Percentiles rank a stretch among this genome's conserved stretches.
phyloP scores from a whole-genome alignment of 2,888 invertebrate species.

The Troides oblongomaculatus region DNA sequence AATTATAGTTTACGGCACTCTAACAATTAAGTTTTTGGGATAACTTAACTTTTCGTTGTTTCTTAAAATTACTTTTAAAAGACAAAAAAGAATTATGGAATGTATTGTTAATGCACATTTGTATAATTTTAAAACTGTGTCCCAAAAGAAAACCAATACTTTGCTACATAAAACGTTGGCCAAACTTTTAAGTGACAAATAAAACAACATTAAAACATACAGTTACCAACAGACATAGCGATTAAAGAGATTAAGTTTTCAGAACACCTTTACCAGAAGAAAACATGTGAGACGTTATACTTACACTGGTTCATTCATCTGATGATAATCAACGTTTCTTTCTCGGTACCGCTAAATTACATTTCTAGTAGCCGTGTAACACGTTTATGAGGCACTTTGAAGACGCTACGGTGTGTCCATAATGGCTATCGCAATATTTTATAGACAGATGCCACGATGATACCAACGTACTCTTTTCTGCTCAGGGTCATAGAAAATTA shows the following conservation, averaged over 20 bases:
- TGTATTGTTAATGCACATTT: too few species aligned
- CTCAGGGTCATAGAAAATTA: constrained; percentile 72
- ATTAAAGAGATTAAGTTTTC: constrained; percentile 65
- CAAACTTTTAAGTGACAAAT: constrained; percentile 17
- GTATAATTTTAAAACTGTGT: too few species aligned
- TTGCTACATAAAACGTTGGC: constrained; percentile 16
- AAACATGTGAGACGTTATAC: constrained; percentile 60
- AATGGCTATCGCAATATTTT: constrained; percentile 77
- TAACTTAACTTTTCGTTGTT: constrained; percentile 4
- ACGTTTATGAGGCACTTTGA: constrained; percentile 76
- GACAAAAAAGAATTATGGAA: too few species aligned
- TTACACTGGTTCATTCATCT: constrained; percentile 68
- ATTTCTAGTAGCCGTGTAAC: constrained; percentile 76
- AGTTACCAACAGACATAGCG: constrained; percentile 47
- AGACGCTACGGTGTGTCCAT: constrained; percentile 72
- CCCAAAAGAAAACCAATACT: background rate
- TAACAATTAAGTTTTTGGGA: too few species aligned
- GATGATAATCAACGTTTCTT: constrained; percentile 71
- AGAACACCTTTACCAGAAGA: constrained; percentile 72
- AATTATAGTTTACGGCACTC: too few species aligned
- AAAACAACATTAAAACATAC: constrained; percentile 48
- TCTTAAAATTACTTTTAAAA: too few species aligned
- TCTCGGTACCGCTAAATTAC: constrained; percentile 78
- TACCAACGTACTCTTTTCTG: constrained; percentile 69
- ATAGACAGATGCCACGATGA: constrained; percentile 70